Base-by-base conservation (phyloP, 2,113 vertebrate species). In the Centropus bengalensis region DNA sequence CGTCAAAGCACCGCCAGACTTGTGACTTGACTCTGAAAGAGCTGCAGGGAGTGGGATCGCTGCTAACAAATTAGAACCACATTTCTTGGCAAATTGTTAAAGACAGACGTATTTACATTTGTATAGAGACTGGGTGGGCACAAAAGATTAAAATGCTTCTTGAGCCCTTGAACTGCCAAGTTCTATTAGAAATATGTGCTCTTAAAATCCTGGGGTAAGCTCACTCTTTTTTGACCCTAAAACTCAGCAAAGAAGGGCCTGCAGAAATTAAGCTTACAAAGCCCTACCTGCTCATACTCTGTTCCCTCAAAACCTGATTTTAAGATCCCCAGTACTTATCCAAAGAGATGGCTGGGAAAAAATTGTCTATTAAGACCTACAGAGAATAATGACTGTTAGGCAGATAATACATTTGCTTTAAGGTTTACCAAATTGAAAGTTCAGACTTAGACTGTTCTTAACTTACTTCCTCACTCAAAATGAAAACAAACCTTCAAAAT, bases 51-150 rank as follows among this genome's bases (percentile, higher is more conserved):
- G 90, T 91, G 86, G 93, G 84, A 69, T 93, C 63, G 58, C 91
- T 87, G 94, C 95, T 97, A 94, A 95, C 93, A 98, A 98, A 98
- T 98, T 97, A 97, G 98, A 98, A 98, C 95, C 98, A 98, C 97
- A 98, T 98, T 98, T 95, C 97, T 95, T 97, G 97, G 97, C 97
- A 97, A 96, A 96, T 97, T 96, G 96, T 96, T 96, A 86, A 97
- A 97, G 95, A 88, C 94, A 97, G 94, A 96, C 88, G 92, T 97
- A 98, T 98, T 98, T 98, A 98, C 97, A 97, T 97, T 98, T 98
- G 96, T 97, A 97, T 97, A 91, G 96, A 98, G 96, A 96, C 97
- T 97, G 98, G 98, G 97, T 98, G 97, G 97, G 97, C 96, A 98
- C 91, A 74, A 91, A 94, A 97, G 96, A 97, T 97, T 96, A 97